phyloP scores from a whole-genome alignment of 2,113 vertebrate genomes.

The Canis aureus region DNA sequence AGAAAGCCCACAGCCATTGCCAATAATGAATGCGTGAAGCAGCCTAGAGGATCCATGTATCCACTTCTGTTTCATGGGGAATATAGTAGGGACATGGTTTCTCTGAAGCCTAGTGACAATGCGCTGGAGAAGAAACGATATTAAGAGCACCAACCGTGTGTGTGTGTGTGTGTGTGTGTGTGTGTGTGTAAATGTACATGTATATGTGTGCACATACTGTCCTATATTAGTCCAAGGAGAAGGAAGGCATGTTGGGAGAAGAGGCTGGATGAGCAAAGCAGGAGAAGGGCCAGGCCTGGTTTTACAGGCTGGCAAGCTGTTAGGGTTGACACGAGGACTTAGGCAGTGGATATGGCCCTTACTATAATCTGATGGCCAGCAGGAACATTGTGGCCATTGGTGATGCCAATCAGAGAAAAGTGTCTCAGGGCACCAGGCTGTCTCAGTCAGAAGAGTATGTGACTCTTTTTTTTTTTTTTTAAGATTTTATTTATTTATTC shows the following conservation, averaged over 20 bases:
- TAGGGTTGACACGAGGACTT: background rate
- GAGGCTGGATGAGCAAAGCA: background rate
- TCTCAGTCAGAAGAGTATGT: background rate
- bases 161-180: background rate
- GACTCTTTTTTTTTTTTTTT: background rate
- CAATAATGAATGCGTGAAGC: background rate
- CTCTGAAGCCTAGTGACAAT: background rate
- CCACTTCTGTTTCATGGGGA: background rate
- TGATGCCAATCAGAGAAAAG: background rate
- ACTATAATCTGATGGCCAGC: background rate
- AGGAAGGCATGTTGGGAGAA: background rate
- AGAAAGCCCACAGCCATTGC: background rate
- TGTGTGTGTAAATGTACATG: too few relatives aligned
- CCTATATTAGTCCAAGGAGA: background rate
- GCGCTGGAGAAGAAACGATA: background rate
- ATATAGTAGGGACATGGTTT: background rate
- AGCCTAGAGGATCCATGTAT: background rate
- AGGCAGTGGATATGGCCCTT: background rate
- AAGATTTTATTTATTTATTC: too few relatives aligned
- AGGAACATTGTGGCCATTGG: background rate
- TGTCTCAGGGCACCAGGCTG: background rate
- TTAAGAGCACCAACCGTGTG: background rate
- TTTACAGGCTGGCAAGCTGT: background rate
- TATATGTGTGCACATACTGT: too few relatives aligned
- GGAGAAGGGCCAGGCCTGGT: background rate